phyloP scores from a whole-genome alignment of 2,888 invertebrate species.

The Hemaris fuciformis region DNA sequence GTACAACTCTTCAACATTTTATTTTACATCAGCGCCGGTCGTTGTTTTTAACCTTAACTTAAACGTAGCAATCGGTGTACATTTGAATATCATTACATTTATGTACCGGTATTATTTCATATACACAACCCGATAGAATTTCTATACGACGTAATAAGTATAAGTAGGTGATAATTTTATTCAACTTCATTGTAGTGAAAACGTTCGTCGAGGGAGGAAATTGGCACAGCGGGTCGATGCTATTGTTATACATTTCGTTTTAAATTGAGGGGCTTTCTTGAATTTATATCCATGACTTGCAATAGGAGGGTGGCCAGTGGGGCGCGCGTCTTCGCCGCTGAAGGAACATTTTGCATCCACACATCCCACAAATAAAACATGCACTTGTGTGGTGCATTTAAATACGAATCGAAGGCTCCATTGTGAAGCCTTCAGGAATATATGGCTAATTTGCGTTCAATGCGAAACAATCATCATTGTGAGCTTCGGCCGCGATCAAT shows the following conservation, averaged over 20 bases:
- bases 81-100: constrained; percentile 16
- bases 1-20: constrained; percentile 31
- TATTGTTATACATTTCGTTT: constrained; percentile 78
- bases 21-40: neutral
- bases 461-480: constrained; percentile 59
- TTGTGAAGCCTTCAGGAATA: constrained; percentile 28
- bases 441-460: constrained; percentile 49
- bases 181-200: constrained; percentile 68
- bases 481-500: constrained; percentile 38
- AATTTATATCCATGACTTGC: constrained; percentile 80
- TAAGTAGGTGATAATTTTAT: constrained; percentile 67
- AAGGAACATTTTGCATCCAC: constrained; percentile 45
- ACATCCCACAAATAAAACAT: constrained; percentile 41
- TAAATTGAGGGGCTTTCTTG: constrained; percentile 80
- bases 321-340: constrained; percentile 21
- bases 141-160: constrained; percentile 3
- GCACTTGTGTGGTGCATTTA: constrained; percentile 37
- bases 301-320: constrained; percentile 54
- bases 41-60: neutral
- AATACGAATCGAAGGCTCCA: constrained; percentile 31
- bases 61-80: constrained; percentile 26
- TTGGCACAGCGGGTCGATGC: constrained; percentile 72
- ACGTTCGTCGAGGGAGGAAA: constrained; percentile 71
- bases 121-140: neutral
- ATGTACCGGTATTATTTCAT: neutral